Conservation (phyloP, 2,113 vertebrate genomes). For the Archocentrus centrarchus region DNA sequence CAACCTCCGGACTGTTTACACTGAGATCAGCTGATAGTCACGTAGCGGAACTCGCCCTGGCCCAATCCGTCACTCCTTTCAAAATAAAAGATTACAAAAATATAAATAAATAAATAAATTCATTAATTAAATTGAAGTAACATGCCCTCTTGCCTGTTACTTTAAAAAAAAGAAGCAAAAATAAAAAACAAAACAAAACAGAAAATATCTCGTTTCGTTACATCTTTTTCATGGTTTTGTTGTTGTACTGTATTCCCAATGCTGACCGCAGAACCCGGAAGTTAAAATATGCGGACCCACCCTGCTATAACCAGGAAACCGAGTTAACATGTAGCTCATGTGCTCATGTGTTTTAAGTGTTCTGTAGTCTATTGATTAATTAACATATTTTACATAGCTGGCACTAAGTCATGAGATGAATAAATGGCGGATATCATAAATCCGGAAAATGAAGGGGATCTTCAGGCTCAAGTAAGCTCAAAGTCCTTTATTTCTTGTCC, state of each 20-base stretch:
- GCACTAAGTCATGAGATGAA: background rate
- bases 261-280: conserved; percentile 31
- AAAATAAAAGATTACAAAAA: conserved; percentile 53
- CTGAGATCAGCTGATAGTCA: conserved; percentile 66
- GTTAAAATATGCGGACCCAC: background rate
- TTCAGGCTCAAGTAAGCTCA: conserved; percentile 78
- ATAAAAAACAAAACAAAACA: background rate
- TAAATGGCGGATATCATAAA: conserved; percentile 60
- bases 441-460: conserved; percentile 69
- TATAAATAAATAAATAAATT: background rate
- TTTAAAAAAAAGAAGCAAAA: fast-evolving
- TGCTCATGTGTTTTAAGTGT: background rate
- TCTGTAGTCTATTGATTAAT: background rate
- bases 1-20: conserved; percentile 64
- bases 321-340: background rate
- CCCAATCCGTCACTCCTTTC: background rate
- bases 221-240: background rate
- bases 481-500: background rate
- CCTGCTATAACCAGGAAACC: conserved; percentile 38
- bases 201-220: background rate
- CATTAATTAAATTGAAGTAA: background rate
- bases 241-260: background rate
- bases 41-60: conserved; percentile 29
- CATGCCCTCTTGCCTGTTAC: fast-evolving
- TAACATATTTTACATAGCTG: background rate